These are phyloP conservation scores for Psammodynastes pulverulentus DNA, from an alignment of 2,113 vertebrate species.

Conservation along the genomic window DNA sequence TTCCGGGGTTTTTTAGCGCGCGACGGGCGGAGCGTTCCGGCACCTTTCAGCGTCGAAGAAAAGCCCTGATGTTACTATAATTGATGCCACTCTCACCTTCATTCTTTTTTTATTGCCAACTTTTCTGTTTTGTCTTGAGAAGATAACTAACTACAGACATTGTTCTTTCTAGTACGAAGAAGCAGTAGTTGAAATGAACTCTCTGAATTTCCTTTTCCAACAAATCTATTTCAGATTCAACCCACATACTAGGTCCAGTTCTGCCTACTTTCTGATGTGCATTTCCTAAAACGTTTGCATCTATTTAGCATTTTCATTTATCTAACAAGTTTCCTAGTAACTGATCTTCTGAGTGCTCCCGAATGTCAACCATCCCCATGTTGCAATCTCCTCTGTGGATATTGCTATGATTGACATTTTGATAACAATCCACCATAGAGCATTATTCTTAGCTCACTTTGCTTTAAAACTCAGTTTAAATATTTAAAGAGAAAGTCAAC, in stretches of 20 bases:
- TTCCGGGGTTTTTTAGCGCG: too few species aligned
- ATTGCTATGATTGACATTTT: background rate
- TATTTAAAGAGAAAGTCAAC: background rate
- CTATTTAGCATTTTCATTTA: slow-evolving; percentile 50
- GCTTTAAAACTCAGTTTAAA: background rate
- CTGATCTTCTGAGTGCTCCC: slow-evolving; percentile 35
- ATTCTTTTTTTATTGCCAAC: slow-evolving; percentile 15
- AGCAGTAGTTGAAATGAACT: slow-evolving; percentile 57
- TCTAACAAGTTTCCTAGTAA: slow-evolving; percentile 48
- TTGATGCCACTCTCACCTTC: background rate
- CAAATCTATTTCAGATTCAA: slow-evolving; percentile 54
- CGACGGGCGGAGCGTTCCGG: too few species aligned
- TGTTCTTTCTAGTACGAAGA: slow-evolving; percentile 57
- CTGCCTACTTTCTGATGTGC: slow-evolving; percentile 48
- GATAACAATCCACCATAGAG: background rate
- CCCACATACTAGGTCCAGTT: slow-evolving; percentile 44
- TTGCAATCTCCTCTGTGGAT: background rate
- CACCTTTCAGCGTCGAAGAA: too few species aligned
- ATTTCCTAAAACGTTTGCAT: slow-evolving; percentile 50
- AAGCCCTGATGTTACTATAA: too few species aligned
- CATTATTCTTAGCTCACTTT: accelerated
- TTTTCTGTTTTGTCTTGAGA: slow-evolving; percentile 36
- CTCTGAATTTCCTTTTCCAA: slow-evolving; percentile 46
- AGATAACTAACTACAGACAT: slow-evolving; percentile 32
- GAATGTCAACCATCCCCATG: slow-evolving; percentile 3